phyloP scores from a whole-genome alignment of 2,113 vertebrate genomes.

The Morphnarchus princeps region DNA sequence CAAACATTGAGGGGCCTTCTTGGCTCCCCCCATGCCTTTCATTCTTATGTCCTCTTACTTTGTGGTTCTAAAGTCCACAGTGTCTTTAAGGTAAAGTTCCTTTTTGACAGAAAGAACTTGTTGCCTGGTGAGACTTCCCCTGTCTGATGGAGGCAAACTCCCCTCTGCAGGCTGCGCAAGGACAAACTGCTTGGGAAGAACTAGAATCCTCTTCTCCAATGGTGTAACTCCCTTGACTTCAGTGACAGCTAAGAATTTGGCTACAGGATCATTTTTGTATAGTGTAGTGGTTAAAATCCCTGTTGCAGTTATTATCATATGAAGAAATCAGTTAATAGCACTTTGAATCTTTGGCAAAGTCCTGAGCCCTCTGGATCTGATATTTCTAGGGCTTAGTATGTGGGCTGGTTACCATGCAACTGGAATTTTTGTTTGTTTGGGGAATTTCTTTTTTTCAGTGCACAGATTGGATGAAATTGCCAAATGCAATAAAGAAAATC shows the following conservation, averaged over 20 bases:
- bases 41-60: not conserved
- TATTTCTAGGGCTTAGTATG: not conserved
- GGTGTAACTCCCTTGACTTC: not conserved
- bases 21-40: not conserved
- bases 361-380: not conserved
- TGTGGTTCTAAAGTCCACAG: not conserved
- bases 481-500: constrained; percentile 1
- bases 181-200: not conserved
- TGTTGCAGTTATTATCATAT: not conserved
- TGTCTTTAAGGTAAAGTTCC: not conserved
- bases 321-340: not conserved
- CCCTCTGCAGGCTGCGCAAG: not conserved
- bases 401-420: constrained; percentile 26
- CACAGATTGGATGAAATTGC: not conserved
- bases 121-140: not conserved
- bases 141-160: not conserved
- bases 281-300: not conserved
- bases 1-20: not conserved
- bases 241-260: not conserved
- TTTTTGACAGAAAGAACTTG: not conserved
- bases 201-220: not conserved
- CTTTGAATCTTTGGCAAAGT: constrained; percentile 1
- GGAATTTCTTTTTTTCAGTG: constrained; percentile 21
- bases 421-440: constrained; percentile 24
- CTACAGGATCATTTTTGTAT: not conserved